phyloP scores from a whole-genome alignment of 2,888 invertebrate genomes.

The Meta bourneti region DNA sequence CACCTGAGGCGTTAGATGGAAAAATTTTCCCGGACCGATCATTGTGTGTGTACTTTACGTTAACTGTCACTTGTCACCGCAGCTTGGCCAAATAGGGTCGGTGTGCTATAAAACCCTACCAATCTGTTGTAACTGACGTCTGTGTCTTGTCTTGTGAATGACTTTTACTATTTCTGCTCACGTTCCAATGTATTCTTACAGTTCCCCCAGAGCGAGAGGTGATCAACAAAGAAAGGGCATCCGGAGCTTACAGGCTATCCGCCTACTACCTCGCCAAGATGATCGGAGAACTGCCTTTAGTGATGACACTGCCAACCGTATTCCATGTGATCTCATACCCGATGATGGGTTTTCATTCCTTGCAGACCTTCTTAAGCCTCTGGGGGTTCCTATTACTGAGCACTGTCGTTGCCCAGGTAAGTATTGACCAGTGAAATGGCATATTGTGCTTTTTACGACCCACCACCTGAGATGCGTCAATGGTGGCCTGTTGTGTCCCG shows the following conservation, averaged over 20 bases:
- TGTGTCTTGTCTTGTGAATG: too few relatives aligned
- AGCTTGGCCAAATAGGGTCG: too few relatives aligned
- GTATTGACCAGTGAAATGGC: constrained; percentile 39
- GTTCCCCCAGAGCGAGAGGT: constrained; percentile 90
- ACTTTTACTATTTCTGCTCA: background rate
- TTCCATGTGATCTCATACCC: constrained; percentile 89
- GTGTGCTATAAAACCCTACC: too few relatives aligned
- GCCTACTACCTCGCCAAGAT: constrained; percentile 91
- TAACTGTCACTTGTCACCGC: too few relatives aligned
- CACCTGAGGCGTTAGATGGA: too few relatives aligned
- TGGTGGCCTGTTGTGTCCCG: too few relatives aligned
- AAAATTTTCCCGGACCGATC: too few relatives aligned
- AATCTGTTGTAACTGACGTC: too few relatives aligned
- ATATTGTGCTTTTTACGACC: background rate
- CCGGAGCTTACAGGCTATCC: constrained; percentile 89
- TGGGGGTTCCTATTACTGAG: constrained; percentile 87
- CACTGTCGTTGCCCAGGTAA: constrained; percentile 87
- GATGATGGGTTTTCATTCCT: constrained; percentile 85
- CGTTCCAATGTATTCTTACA: constrained; percentile 80
- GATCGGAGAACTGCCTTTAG: constrained; percentile 89
- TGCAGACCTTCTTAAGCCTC: constrained; percentile 86
- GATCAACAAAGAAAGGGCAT: constrained; percentile 89
- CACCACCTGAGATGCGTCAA: too few relatives aligned
- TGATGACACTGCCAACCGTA: constrained; percentile 87
- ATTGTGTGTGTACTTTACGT: too few relatives aligned